Base-by-base conservation (phyloP, 2,888 invertebrate species). In the Augochlorella aurata region DNA sequence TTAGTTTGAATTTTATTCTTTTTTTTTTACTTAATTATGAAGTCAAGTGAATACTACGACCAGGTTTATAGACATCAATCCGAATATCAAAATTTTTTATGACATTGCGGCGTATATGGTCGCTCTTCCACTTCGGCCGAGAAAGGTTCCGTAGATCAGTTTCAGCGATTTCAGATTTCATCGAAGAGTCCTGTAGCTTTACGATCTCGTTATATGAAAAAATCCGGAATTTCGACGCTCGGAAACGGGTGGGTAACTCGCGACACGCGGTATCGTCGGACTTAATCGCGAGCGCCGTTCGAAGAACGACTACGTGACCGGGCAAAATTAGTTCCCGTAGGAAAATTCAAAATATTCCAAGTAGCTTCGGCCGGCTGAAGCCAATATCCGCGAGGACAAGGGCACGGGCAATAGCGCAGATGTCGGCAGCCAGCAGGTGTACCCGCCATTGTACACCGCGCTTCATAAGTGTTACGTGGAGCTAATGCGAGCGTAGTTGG, bases 261-360 rank as follows among this genome's bases (percentile, higher is more conserved):
- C 29, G 74, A 58, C 74, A 14, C 65, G 74, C 63, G 12, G 54
- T 74, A 70, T 38, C 45, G 58, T 63, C 69, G 38, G 63, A 68
- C 71, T 77, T 86, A 86, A 86, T 83, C 78, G 80, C 4, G 49
- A 71, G 67, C 16, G 72, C 74, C 83, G 74, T 50, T 69, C 49
- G 12, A 44, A n/a, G 81, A 54, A 74, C 21, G 52, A 24, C 18
- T 68, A 74, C 73, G 75, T 77, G 75, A 65, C 71, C 70, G 58
- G 69, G 75, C 61, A 67, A 86, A 86, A 86, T 86, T 86, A 85
- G 74, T 74, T 65, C 80, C 63, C 10, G 69, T 67, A 67, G 44
- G 44, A 76, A 86, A 86, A 86, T 86, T 86, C 86, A 70, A 86
- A 86, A 84, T 86, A 86, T 84, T 82, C 83, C 50, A 47, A 71